These are phyloP conservation scores for Pelvicachromis taeniatus DNA, from an alignment of 2,113 vertebrate genomes.

Conservation along the genomic window DNA sequence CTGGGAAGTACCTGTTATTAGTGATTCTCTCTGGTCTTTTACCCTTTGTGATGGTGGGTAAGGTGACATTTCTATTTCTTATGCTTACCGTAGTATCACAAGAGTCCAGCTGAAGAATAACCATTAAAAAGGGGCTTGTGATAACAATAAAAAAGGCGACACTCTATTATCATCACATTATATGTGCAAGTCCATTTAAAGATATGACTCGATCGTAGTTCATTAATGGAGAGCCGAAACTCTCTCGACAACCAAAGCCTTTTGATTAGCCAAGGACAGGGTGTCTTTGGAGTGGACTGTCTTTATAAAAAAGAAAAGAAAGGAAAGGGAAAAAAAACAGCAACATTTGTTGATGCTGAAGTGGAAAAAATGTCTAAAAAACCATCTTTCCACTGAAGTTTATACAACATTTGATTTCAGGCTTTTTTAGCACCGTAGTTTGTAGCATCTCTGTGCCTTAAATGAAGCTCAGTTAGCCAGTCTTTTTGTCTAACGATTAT, in stretches of 20 bases:
- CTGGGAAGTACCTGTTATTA: constrained; percentile 9
- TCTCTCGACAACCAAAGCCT: neutral
- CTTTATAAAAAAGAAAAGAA: neutral
- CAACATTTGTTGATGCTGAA: neutral
- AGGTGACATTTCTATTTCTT: constrained; percentile 36
- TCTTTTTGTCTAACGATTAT: constrained; percentile 18
- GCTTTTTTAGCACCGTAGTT: neutral
- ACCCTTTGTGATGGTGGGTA: neutral
- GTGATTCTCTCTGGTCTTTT: constrained; percentile 36
- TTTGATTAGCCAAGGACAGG: neutral
- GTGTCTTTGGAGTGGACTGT: neutral
- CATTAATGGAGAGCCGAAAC: neutral
- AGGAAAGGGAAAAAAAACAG: neutral
- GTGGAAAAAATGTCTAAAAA: neutral
- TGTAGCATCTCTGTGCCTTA: neutral
- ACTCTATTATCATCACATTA: constrained; percentile 8
- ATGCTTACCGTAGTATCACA: neutral
- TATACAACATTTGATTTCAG: constrained; percentile 9
- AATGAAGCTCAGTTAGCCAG: constrained; percentile 15
- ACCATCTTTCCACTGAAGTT: neutral
- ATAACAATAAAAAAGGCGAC: neutral
- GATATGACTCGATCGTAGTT: neutral
- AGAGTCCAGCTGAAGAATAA: neutral
- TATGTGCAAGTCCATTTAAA: neutral
- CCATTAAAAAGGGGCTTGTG: neutral